Percentiles rank a stretch among this genome's conserved stretches.
These are phyloP conservation scores for Clavelina lepadiformis DNA, from an alignment of 23 tunicate species.

Conservation along the genomic window DNA sequence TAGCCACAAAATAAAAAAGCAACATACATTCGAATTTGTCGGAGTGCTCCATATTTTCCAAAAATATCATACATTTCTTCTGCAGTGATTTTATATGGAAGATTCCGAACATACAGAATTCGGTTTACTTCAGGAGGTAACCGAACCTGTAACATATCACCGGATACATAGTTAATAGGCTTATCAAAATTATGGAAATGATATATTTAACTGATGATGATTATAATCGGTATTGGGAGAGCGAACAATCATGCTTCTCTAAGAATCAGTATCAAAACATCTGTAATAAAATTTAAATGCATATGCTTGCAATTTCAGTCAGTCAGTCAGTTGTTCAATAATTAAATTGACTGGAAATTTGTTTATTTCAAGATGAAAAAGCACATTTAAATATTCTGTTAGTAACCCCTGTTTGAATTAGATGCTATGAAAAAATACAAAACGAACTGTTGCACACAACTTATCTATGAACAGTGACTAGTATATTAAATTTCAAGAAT, in stretches of 20 bases:
- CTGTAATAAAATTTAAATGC: too few species aligned
- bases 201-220: neutral
- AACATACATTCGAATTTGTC: slow-evolving; percentile 94
- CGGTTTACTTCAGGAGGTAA: slow-evolving; percentile 95
- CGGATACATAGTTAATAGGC: neutral
- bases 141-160: slow-evolving; percentile 50
- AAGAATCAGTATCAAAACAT: too few species aligned
- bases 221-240: neutral
- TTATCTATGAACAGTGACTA: too few species aligned
- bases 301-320: neutral
- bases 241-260: too few species aligned
- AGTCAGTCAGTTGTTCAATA: neutral
- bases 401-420: too few species aligned
- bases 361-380: too few species aligned
- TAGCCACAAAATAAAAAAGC: neutral
- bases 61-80: slow-evolving; percentile 99
- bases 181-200: neutral
- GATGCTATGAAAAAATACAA: too few species aligned
- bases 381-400: too few species aligned
- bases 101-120: slow-evolving; percentile 82
- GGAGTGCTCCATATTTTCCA: slow-evolving; percentile 97
- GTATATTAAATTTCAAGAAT: too few species aligned
- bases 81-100: slow-evolving; percentile 98
- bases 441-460: too few species aligned
- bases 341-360: too few species aligned